phyloP scores from a whole-genome alignment of 2,888 invertebrate species.

The Labia minor region DNA sequence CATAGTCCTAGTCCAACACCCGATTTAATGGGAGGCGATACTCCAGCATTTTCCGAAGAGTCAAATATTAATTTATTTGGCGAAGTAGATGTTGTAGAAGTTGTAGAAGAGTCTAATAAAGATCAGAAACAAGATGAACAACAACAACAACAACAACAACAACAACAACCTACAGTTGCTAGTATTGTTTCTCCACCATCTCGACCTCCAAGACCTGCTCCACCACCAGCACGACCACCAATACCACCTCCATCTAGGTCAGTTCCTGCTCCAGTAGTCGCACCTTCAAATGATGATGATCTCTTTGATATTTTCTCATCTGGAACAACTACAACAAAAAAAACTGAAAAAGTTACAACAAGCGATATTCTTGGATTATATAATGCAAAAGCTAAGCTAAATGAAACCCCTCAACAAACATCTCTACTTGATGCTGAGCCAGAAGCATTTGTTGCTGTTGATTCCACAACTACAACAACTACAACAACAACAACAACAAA shows the following conservation, averaged over 20 bases:
- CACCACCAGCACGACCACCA: constrained; percentile 41
- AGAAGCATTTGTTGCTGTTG: neutral
- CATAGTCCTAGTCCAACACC: constrained; percentile 80
- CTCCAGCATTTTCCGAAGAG: neutral
- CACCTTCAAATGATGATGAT: constrained; percentile 27
- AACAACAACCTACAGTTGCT: constrained; percentile 18
- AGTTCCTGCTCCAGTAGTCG: constrained; percentile 27
- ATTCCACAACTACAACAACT: neutral
- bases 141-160: constrained; percentile 16
- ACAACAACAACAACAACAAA: too few relatives aligned
- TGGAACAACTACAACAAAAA: constrained; percentile 21
- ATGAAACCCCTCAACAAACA: neutral
- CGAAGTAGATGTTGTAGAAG: neutral
- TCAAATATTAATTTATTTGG: constrained; percentile 17
- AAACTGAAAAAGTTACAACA: constrained; percentile 16
- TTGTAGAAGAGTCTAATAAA: constrained; percentile 27
- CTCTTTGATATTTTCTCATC: constrained; percentile 28
- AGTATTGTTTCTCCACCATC: constrained; percentile 17
- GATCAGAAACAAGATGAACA: too few relatives aligned
- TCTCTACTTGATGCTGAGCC: constrained; percentile 9
- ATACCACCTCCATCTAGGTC: constrained; percentile 39
- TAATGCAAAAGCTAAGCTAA: constrained; percentile 1
- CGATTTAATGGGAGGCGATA: constrained; percentile 33
- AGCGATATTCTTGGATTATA: constrained; percentile 24
- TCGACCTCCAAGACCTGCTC: constrained; percentile 17